Evolutionary conservation across 2,888 invertebrate genomes (phyloP).

Genomic region (Imbricaverruca yamaguchii): DNA sequence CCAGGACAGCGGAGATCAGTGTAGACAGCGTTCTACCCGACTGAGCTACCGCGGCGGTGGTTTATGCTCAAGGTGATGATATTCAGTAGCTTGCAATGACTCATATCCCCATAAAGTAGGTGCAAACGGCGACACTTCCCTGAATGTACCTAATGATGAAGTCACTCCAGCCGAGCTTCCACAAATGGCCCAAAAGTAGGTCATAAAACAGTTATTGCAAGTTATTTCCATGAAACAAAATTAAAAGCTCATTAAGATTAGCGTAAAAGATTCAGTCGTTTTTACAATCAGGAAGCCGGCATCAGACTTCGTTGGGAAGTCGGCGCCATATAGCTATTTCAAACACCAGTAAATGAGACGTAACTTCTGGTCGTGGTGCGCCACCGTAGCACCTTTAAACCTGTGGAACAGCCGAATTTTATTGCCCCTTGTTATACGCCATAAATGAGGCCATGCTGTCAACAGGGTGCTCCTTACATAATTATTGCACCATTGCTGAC

Average conservation of each 20-base stretch:
- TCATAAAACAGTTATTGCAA: slow-evolving; percentile 5
- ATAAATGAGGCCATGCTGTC: slow-evolving; percentile 17
- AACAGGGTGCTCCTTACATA: slow-evolving; percentile 21
- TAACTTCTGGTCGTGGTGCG: background rate
- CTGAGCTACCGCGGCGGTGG: no score
- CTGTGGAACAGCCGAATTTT: slow-evolving; percentile 16
- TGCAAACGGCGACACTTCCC: no score
- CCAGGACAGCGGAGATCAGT: no score
- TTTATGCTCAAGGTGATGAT: no score
- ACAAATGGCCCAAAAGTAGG: background rate
- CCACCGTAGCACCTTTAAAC: slow-evolving; percentile 6
- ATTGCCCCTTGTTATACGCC: slow-evolving; percentile 21
- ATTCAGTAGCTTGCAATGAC: no score
- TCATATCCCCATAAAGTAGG: no score
- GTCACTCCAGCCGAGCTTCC: no score
- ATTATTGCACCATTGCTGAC: slow-evolving; percentile 18
- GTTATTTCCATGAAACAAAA: background rate
- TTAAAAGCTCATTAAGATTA: slow-evolving; percentile 11
- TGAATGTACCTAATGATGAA: no score
- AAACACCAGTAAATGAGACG: slow-evolving; percentile 8
- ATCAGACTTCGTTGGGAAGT: no score
- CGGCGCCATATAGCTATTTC: background rate
- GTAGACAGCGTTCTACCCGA: no score
- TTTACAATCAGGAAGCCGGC: background rate
- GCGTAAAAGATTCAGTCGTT: background rate